Percentiles rank a stretch among this genome's conserved stretches.
Evolutionary conservation across 2,888 invertebrate species (phyloP).

Genomic region (Panzeria rudis): DNA sequence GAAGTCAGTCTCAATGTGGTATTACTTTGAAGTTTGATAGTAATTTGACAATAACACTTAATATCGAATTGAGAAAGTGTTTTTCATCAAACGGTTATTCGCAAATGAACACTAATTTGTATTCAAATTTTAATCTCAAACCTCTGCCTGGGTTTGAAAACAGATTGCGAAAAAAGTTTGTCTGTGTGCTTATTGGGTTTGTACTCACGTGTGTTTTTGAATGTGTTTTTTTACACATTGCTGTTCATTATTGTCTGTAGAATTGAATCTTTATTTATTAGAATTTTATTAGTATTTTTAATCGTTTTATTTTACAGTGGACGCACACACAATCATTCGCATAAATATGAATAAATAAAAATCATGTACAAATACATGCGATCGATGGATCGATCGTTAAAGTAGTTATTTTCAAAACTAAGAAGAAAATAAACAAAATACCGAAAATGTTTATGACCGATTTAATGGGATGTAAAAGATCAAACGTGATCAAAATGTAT

Average conservation of each 20-base stretch:
- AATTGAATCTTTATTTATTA: background rate
- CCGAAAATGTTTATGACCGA: background rate
- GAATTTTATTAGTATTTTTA: slow-evolving; percentile 28
- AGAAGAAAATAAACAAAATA: slow-evolving; percentile 6
- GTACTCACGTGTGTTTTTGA: slow-evolving; percentile 1
- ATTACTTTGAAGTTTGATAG: no score
- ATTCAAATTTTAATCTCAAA: no score
- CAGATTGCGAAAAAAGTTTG: no score
- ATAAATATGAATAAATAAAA: slow-evolving; percentile 9
- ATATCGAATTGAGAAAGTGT: no score
- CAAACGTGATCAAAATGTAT: slow-evolving; percentile 38
- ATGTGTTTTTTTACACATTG: slow-evolving; percentile 8
- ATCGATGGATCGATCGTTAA: background rate
- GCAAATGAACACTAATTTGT: no score
- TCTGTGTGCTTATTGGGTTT: background rate
- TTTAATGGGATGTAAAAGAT: slow-evolving; percentile 42
- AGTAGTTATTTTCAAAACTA: background rate
- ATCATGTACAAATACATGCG: slow-evolving; percentile 13
- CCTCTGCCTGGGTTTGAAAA: no score
- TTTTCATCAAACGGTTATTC: no score
- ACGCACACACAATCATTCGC: background rate
- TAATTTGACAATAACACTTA: no score
- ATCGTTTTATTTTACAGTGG: slow-evolving; percentile 21
- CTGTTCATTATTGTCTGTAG: background rate
- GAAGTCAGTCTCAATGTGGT: no score